These are phyloP conservation scores for Clunio marinus DNA, from an alignment of 2,888 invertebrate species.

Conservation along the genomic window DNA sequence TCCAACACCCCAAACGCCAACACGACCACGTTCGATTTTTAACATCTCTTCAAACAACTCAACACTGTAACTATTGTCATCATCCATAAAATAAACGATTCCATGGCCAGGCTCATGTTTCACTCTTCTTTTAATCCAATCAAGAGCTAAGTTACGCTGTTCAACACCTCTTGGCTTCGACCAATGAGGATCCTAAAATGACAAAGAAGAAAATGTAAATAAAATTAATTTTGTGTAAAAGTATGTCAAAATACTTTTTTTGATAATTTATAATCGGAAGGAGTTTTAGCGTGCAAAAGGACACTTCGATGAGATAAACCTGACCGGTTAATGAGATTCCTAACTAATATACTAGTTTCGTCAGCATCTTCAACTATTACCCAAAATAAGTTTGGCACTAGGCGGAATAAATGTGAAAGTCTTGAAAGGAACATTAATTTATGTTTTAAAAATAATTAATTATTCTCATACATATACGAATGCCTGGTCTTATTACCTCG, in stretches of 20 bases:
- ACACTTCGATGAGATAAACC: constrained; percentile 54
- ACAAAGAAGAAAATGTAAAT: constrained; percentile 3
- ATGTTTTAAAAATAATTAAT: background rate
- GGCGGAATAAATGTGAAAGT: constrained; percentile 78
- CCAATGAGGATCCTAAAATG: constrained; percentile 62
- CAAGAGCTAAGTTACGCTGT: constrained; percentile 80
- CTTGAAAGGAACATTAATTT: no score
- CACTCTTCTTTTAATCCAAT: constrained; percentile 70
- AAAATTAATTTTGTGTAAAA: background rate
- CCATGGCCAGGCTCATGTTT: constrained; percentile 53
- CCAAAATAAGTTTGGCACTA: constrained; percentile 88
- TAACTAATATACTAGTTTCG: constrained; percentile 65
- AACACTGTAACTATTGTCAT: constrained; percentile 90
- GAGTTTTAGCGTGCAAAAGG: constrained; percentile 65
- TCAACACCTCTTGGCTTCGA: constrained; percentile 82
- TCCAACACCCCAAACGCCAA: constrained; percentile 94
- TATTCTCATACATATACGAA: background rate
- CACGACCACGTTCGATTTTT: constrained; percentile 62
- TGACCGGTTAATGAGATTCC: constrained; percentile 59
- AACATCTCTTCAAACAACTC: constrained; percentile 88
- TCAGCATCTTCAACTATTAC: constrained; percentile 84
- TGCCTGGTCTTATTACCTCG: constrained; percentile 56
- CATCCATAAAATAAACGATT: constrained; percentile 93
- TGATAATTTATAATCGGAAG: constrained; percentile 63
- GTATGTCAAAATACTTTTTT: constrained; percentile 50